Evolutionary conservation across 2,888 invertebrate species (phyloP).

Genomic region (Myathropa florea): DNA sequence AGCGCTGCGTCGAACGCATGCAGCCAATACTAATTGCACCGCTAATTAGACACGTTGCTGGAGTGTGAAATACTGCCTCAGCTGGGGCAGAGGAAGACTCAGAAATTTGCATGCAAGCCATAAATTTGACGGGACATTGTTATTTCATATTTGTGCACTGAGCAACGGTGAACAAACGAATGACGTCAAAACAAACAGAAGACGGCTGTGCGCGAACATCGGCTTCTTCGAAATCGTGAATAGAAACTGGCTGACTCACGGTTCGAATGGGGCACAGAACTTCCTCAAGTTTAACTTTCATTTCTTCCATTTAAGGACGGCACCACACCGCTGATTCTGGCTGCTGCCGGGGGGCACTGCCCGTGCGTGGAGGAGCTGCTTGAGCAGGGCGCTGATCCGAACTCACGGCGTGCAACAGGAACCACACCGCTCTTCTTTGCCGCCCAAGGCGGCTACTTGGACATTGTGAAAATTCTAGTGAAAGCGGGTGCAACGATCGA

Average conservation of each 20-base stretch:
- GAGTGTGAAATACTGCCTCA: conserved; percentile 43
- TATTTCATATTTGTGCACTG: conserved; percentile 25
- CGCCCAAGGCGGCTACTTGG: conserved; percentile 94
- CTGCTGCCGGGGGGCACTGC: conserved; percentile 94
- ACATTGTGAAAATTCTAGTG: conserved; percentile 89
- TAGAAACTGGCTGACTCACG: not conserved
- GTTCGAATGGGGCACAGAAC: not conserved
- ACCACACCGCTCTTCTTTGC: conserved; percentile 97
- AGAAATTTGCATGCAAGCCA: conserved; percentile 49
- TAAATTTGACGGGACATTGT: conserved; percentile 26
- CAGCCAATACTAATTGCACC: conserved; percentile 59
- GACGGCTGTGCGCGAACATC: not conserved
- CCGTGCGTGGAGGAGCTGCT: conserved; percentile 93
- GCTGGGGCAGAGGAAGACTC: conserved; percentile 18
- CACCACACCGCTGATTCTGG: conserved; percentile 95
- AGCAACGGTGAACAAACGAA: not conserved
- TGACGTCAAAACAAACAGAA: not conserved
- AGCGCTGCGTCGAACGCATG: too few relatives aligned
- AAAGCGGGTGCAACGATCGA: conserved; percentile 90
- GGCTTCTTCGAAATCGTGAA: not conserved
- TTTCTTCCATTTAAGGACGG: conserved; percentile 86
- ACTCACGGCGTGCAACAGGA: conserved; percentile 92
- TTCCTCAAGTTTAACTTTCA: not conserved
- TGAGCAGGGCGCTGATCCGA: conserved; percentile 95
- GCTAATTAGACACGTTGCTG: conserved; percentile 59